phyloP scores from a whole-genome alignment of 1,140 invertebrate genomes.

The Panagrolaimus sp. region DNA sequence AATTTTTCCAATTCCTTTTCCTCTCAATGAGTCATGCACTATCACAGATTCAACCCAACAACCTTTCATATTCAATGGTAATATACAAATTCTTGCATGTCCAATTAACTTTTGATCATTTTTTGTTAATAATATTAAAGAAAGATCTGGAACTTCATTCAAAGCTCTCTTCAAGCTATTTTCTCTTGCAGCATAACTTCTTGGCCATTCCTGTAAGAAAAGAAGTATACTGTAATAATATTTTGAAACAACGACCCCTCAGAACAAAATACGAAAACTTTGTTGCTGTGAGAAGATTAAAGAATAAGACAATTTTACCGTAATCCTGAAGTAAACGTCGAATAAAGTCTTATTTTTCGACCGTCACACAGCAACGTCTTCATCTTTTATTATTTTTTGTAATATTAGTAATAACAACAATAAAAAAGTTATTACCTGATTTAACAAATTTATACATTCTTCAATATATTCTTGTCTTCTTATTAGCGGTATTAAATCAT shows the following conservation, averaged over 20 bases:
- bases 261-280: too few relatives aligned
- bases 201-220: slow-evolving; percentile 3
- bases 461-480: neutral
- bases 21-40: neutral
- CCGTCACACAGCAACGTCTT: too few relatives aligned
- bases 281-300: too few relatives aligned
- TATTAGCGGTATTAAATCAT: neutral
- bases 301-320: too few relatives aligned
- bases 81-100: slow-evolving; percentile 4
- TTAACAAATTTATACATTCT: neutral
- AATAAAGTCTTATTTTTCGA: too few relatives aligned
- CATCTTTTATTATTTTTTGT: too few relatives aligned
- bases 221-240: neutral
- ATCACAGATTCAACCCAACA: slow-evolving; percentile 13
- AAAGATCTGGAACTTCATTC: neutral
- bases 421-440: too few relatives aligned
- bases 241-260: neutral
- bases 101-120: neutral
- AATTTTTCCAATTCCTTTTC: slow-evolving; percentile 2
- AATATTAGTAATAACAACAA: too few relatives aligned
- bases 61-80: neutral
- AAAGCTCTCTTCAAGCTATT: neutral
- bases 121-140: neutral
- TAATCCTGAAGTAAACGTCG: too few relatives aligned
- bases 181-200: slow-evolving; percentile 3